Conservation (phyloP, 2,888 invertebrate species). For the Autographa gamma region DNA sequence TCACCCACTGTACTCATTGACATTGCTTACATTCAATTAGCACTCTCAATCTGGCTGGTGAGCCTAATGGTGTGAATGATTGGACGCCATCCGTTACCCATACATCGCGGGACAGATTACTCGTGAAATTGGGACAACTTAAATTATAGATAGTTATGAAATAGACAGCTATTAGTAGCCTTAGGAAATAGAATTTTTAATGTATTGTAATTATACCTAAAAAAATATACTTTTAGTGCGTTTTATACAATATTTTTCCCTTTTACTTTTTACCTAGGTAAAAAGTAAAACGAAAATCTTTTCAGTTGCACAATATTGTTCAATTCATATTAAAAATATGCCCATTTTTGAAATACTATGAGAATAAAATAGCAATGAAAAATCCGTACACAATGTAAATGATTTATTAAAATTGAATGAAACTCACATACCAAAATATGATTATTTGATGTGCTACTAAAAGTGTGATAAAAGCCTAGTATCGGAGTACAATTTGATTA, state of each 20-base stretch:
- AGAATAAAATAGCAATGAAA: too few relatives aligned
- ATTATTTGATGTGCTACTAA: not conserved
- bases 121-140: constrained; percentile 16
- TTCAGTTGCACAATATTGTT: too few relatives aligned
- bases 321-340: too few relatives aligned
- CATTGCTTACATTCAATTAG: constrained; percentile 6
- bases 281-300: too few relatives aligned
- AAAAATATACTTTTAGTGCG: too few relatives aligned
- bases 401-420: not conserved
- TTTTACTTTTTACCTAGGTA: too few relatives aligned
- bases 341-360: too few relatives aligned
- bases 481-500: not conserved
- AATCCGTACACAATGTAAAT: too few relatives aligned
- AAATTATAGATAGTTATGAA: not conserved
- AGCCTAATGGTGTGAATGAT: constrained; percentile 32
- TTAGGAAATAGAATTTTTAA: too few relatives aligned
- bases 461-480: not conserved
- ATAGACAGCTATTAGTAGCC: not conserved
- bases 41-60: constrained; percentile 12
- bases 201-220: too few relatives aligned
- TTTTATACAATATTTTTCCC: too few relatives aligned
- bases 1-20: not conserved
- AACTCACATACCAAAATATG: not conserved
- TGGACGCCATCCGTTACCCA: constrained; percentile 31
- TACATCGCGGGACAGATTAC: constrained; percentile 28